A percentile compares a stretch with the other conserved stretches of the same genome.
Evolutionary conservation across 1,140 invertebrate genomes (phyloP).

Genomic region (Papilio machaon): DNA sequence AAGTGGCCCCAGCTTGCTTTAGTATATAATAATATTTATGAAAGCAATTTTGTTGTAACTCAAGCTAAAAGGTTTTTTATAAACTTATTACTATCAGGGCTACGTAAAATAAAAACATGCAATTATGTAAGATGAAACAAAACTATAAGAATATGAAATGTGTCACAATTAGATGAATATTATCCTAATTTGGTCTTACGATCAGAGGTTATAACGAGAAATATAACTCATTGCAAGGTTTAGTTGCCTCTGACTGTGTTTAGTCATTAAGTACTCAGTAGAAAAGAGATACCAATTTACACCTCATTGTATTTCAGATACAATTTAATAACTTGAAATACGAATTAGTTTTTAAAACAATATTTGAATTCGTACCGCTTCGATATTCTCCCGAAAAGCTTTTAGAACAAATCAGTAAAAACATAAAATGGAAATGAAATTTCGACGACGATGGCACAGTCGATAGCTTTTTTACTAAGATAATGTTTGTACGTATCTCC

Average conservation of each 20-base stretch:
- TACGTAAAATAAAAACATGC: not conserved
- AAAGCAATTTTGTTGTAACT: conserved; percentile 35
- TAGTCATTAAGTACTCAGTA: no score
- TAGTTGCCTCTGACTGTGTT: no score
- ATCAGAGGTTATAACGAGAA: no score
- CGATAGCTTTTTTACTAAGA: conserved; percentile 18
- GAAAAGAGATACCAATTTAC: no score
- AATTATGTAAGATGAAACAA: not conserved
- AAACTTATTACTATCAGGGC: conserved; percentile 41
- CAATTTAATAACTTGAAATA: no score
- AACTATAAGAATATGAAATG: not conserved
- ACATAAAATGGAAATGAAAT: conserved; percentile 7
- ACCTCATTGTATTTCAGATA: no score
- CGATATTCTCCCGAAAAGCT: not conserved
- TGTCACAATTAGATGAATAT: no score
- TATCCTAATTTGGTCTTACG: no score
- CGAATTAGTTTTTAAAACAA: not conserved
- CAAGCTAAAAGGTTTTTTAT: conserved; percentile 46
- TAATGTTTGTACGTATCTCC: conserved; percentile 12
- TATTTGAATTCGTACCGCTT: not conserved
- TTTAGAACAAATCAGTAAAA: not conserved
- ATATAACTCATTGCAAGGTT: no score
- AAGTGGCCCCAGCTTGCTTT: conserved; percentile 20
- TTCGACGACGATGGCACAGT: not conserved
- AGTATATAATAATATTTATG: conserved; percentile 42